phyloP scores from a whole-genome alignment of 1,140 invertebrate genomes.

The Protaetia brevitarsis region DNA sequence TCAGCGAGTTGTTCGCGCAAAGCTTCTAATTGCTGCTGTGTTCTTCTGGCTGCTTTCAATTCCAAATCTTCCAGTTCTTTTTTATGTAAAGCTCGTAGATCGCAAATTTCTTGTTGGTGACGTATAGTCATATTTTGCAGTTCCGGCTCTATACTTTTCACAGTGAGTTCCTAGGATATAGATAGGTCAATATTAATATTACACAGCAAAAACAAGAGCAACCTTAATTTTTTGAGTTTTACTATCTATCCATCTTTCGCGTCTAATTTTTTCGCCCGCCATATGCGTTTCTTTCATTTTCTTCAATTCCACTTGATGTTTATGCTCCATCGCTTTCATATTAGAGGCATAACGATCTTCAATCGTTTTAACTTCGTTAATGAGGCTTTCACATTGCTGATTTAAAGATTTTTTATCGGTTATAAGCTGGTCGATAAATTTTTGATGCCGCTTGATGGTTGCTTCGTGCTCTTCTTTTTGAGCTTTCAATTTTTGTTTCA shows the following conservation, averaged over 20 bases:
- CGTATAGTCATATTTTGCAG: slow-evolving; percentile 62
- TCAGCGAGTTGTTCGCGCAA: slow-evolving; percentile 52
- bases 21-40: slow-evolving; percentile 52
- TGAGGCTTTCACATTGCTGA: slow-evolving; percentile 62
- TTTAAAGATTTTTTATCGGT: slow-evolving; percentile 64
- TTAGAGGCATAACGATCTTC: slow-evolving; percentile 51
- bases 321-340: slow-evolving; percentile 59
- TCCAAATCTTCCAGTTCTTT: slow-evolving; percentile 59
- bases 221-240: slow-evolving; percentile 72
- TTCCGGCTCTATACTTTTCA: slow-evolving; percentile 71
- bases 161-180: slow-evolving; percentile 60
- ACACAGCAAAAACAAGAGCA: no score
- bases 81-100: slow-evolving; percentile 59
- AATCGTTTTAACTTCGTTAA: slow-evolving; percentile 56
- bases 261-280: slow-evolving; percentile 63
- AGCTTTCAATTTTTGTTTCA: slow-evolving; percentile 50
- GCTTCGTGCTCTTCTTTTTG: slow-evolving; percentile 65
- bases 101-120: slow-evolving; percentile 59
- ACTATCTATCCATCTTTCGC: slow-evolving; percentile 65
- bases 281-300: slow-evolving; percentile 61
- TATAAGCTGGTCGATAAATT: slow-evolving; percentile 67
- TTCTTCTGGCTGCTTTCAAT: slow-evolving; percentile 53
- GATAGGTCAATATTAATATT: background rate
- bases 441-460: slow-evolving; percentile 62
- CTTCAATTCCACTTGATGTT: slow-evolving; percentile 62